A percentile compares a stretch with the other conserved stretches of the same genome.
Conservation (phyloP, 2,888 invertebrate species). For the Nezara viridula region DNA sequence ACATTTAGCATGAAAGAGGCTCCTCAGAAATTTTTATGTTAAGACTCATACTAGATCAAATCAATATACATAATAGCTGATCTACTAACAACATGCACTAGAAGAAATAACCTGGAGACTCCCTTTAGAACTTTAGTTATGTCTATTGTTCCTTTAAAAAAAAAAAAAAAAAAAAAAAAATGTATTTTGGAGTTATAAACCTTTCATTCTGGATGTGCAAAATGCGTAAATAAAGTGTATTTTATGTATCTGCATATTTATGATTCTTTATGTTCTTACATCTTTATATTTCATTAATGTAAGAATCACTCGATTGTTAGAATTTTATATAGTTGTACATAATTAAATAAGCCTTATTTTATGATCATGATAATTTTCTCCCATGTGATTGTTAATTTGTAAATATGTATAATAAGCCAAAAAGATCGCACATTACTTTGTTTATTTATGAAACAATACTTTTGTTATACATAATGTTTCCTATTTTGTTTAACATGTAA, state of each 20-base stretch:
- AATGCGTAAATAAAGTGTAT: background rate
- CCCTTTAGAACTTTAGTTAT: too few relatives aligned
- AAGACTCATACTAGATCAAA: too few relatives aligned
- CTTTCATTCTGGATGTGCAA: too few relatives aligned
- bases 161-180: too few relatives aligned
- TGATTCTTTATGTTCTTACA: background rate
- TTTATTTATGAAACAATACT: background rate
- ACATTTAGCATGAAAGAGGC: background rate
- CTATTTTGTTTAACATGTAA: background rate
- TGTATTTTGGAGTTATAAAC: too few relatives aligned
- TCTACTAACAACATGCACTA: too few relatives aligned
- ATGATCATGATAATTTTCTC: background rate
- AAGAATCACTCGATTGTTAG: background rate
- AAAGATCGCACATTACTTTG: constrained; percentile 7
- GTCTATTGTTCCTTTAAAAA: too few relatives aligned
- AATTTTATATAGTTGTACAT: background rate
- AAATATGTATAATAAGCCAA: constrained; percentile 8
- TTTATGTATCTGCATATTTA: background rate
- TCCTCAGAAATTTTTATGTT: too few relatives aligned
- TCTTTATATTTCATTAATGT: background rate
- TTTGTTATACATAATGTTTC: background rate
- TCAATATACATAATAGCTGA: too few relatives aligned
- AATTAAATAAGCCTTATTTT: background rate
- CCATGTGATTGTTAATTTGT: background rate
- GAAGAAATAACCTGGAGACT: too few relatives aligned